Base-by-base conservation (phyloP, 2,797 vertebrate genomes). In the Paramormyrops hopkinsi region DNA sequence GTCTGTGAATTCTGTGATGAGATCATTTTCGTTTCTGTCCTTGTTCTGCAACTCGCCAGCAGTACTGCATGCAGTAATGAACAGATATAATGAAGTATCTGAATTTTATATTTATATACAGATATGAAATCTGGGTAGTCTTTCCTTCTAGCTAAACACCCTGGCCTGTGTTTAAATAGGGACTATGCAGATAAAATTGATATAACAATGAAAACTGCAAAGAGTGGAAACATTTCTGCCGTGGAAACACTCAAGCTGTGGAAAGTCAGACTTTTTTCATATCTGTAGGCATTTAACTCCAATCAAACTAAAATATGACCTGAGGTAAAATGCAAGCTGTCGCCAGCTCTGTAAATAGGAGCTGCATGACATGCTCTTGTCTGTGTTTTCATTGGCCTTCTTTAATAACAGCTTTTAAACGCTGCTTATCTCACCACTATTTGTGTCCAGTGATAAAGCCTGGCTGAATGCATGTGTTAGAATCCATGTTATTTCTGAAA, bases 151-250 rank as follows among this genome's bases (percentile, higher is more conserved):
- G 51, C 3, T 9, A 82, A 51, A 51, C 8, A 56, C 29, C 33
- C 73, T 53, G 73, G 9, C 4, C 51, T 41, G 33, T 37, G 8
- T 56, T 83, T 56, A 54, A 56, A 82, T n/a, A 33, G 33, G 25
- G 51, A 54, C 9, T 6, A 48, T 83, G 56, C 19, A 59, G 37
- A 89, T 82, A 22, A 56, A 89, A 89, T 46, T 56, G 56, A 89
- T 62, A 17, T 22, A 54, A 29, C 50, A 88, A 89, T 84, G 53
- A 82, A 82, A 89, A 89, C 54, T 14, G 6, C 50, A 82, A 82
- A 82, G 69, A 48, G 76, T 46, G 88, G 88, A 89, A 89, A 89
- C 51, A 88, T 83, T 46, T 12, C 14, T 88, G 37, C 25, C 0
- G 54, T 84, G 79, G 12, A 56, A 79, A 56, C 33, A 83, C 88